Base-by-base conservation (phyloP, 2,113 vertebrate genomes). In the Thinocorus orbignyianus region DNA sequence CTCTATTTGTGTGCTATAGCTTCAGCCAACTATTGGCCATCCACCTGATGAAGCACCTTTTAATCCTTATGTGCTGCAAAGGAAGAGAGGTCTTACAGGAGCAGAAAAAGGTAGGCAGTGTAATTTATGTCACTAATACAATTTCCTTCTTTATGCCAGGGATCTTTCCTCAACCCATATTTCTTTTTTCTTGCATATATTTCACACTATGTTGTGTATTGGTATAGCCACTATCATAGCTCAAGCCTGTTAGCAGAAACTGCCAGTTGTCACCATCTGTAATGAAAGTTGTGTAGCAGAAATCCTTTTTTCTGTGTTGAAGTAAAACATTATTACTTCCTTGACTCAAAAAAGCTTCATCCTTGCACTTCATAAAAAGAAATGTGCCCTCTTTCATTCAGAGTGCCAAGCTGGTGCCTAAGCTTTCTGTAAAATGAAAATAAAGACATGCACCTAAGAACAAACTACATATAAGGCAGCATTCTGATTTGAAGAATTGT, bases 21-120 rank as follows among this genome's bases (percentile, higher is more conserved):
- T 73, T 37, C 30, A 96, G 41, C 4, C 93, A 7, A 22, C 96
- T 64, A 60, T 79, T 7, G 60, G 78, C 51, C 94, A 35, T 41
- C 52, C 82, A 72, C 26, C 81, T 5, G 97, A 97, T 52, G 98
- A 95, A 23, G 76, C 64, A 52, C 70, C 94, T 30, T 97, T 95
- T 85, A 98, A 98, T 62, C 97, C 97, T 28, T 98, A 98, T 0
- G 98, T 97, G 73, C 55, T 95, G 6, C 30, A 74, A 41, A 86
- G 95, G 55, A 30, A 74, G 12, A 93, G 85, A 92, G n/a, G 55
- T 44, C 41, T 87, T 81, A 22, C 37, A 54, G 96, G 65, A 84
- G 93, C 65, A 37, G 96, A 95, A 52, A 96, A 52, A 97, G 97
- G 97, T 97, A 93, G n/a, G 86, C 37, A 84, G 49, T 78, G 10